Evolutionary conservation across 2,888 invertebrate genomes (phyloP).

Genomic region (Peribatodes rhomboidaria): DNA sequence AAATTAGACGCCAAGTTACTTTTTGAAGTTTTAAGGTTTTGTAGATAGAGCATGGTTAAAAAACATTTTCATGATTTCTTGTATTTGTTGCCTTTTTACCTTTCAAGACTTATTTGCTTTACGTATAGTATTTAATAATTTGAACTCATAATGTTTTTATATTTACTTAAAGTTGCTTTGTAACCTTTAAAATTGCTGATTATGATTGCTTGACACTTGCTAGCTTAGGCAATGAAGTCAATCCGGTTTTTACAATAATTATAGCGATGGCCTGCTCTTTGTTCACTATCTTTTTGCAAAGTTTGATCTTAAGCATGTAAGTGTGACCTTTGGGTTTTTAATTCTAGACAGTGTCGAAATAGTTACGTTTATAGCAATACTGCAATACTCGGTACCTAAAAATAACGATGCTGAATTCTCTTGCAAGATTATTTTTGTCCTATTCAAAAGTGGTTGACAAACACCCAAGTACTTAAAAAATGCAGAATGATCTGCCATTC

Average conservation of each 20-base stretch:
- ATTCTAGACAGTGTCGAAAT: slow-evolving; percentile 19
- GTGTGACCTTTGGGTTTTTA: slow-evolving; percentile 27
- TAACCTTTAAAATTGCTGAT: slow-evolving; percentile 19
- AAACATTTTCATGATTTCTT: no score
- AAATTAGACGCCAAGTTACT: no score
- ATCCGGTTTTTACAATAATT: slow-evolving; percentile 29
- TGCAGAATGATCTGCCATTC: background rate
- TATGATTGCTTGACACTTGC: slow-evolving; percentile 34
- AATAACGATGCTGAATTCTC: background rate
- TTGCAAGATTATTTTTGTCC: background rate
- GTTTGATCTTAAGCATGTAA: slow-evolving; percentile 6
- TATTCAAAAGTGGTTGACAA: background rate
- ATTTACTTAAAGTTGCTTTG: background rate
- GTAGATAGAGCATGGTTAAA: no score
- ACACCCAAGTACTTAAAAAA: background rate
- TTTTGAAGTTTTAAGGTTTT: no score
- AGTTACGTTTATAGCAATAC: no score
- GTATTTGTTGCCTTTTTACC: no score
- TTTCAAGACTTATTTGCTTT: background rate
- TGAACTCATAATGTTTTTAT: background rate
- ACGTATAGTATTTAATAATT: background rate
- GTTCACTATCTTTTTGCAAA: slow-evolving; percentile 10
- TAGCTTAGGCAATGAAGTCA: slow-evolving; percentile 19
- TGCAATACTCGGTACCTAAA: slow-evolving; percentile 1
- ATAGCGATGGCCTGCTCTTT: slow-evolving; percentile 20